A percentile compares a stretch with the other conserved stretches of the same genome.
phyloP scores from a whole-genome alignment of 1,140 invertebrate species.

The Drosophila gunungcola region DNA sequence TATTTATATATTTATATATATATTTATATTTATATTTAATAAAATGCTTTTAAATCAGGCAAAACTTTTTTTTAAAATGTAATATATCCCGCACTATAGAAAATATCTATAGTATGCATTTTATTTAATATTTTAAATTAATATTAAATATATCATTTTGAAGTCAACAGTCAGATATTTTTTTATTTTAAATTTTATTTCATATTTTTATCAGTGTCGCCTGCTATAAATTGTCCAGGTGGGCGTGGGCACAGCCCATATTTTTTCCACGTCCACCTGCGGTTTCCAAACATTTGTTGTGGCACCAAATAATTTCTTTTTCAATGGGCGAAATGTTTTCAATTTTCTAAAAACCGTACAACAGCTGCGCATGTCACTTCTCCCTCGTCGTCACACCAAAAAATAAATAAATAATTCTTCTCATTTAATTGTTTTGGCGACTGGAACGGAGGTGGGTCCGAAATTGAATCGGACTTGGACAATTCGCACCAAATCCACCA shows the following conservation, averaged over 20 bases:
- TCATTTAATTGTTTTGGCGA: slow-evolving; percentile 43
- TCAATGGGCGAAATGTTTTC: slow-evolving; percentile 28
- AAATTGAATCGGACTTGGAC: slow-evolving; percentile 38
- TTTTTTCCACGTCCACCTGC: slow-evolving; percentile 1
- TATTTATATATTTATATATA: no score
- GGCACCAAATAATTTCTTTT: background rate
- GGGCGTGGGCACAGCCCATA: slow-evolving; percentile 9
- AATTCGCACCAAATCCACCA: slow-evolving; percentile 19
- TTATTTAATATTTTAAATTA: no score
- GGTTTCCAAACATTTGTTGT: slow-evolving; percentile 11
- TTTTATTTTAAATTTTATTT: no score
- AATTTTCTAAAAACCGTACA: slow-evolving; percentile 33
- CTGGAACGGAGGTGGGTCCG: background rate
- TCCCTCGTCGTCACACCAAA: slow-evolving; percentile 8
- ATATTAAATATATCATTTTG: no score
- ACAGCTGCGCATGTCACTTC: slow-evolving; percentile 41
- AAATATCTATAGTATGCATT: no score
- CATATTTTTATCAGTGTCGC: no score
- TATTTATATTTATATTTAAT: no score
- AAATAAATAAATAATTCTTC: slow-evolving; percentile 42
- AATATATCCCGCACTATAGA: no score
- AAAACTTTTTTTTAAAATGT: no score
- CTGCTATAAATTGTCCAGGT: slow-evolving; percentile 68
- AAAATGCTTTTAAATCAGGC: no score
- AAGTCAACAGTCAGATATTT: no score